Evolutionary conservation across 2,113 vertebrate species (phyloP), one percentile per base, ranked within the genome.

Genomic region (Python bivittatus): DNA sequence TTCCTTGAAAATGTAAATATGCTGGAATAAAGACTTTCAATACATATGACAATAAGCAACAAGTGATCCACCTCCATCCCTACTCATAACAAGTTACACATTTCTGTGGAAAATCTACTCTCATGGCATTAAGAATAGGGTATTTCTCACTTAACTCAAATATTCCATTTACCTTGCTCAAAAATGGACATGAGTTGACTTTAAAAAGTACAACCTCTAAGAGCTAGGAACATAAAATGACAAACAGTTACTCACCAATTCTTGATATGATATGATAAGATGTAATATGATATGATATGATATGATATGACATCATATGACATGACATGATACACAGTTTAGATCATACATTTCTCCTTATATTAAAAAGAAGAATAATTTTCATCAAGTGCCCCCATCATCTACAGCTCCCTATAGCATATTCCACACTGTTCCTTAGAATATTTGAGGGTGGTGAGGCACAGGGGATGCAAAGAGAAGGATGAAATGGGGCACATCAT

Each of bases 1-100:
- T 2, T 4, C 72, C 42, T 84, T 0, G 0, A 33, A 4, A 57
- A 0, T 60, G 33, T 4, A 53, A 17, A 86, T 27, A 0, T 0
- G 12, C 0, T 17, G 2, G 29, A 53, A 7, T 13, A 9, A 29
- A 92, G 72, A 38, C 22, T 89, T 88, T 89, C 17, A 9, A 0
- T 13, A 22, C 3, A 64, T 23, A 1, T 20, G 64, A 56, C 0
- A 12, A 11, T 6, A 91, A 48, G 6, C 57, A 1, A 52, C 58
- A 0, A 44, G 20, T 90, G 88, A 56, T 84, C 33, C 27, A 2
- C 29, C 44, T 4, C 15, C 12, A 2, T 0, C 1, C 27, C 54
- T 61, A 87, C 2, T 25, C 15, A 48, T 22, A 84, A 29, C 33
- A 52, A 87, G 2, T 12, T n/a, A 1, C 25, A 85, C 2, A 27